Evolutionary conservation across 2,113 vertebrate species (phyloP).

Genomic region (Heteronetta atricapilla): DNA sequence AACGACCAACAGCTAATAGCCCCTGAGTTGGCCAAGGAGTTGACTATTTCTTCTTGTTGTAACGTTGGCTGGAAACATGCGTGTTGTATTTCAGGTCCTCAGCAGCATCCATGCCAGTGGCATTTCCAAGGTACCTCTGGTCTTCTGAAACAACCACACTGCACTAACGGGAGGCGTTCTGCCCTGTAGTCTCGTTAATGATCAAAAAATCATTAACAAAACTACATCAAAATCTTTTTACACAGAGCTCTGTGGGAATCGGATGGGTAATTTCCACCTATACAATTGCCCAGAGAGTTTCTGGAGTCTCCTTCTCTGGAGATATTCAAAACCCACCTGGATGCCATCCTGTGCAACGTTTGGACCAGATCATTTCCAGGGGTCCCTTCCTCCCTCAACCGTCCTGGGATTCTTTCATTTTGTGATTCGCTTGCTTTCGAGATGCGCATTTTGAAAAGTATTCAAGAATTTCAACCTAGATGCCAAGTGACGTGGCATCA

Average conservation of each 20-base stretch:
- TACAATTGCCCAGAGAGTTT: too few species aligned
- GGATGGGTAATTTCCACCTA: too few species aligned
- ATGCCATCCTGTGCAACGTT: too few species aligned
- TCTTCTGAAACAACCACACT: background rate
- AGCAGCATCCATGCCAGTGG: background rate
- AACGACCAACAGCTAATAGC: background rate
- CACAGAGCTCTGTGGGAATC: background rate
- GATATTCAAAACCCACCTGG: too few species aligned
- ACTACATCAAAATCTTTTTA: background rate
- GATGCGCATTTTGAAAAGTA: background rate
- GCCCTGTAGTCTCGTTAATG: background rate
- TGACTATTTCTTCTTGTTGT: background rate
- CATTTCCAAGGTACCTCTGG: background rate
- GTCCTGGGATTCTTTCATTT: too few species aligned
- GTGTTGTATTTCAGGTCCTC: fast-evolving
- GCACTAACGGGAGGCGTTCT: background rate
- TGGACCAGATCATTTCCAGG: too few species aligned
- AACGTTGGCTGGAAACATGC: fast-evolving
- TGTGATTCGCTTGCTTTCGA: background rate
- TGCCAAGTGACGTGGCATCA: background rate
- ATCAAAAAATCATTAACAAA: too few species aligned
- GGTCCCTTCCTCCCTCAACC: too few species aligned
- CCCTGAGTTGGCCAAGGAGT: background rate
- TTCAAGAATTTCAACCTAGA: background rate
- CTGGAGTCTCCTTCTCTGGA: too few species aligned